These are phyloP conservation scores for Delia radicum DNA, from an alignment of 1,140 invertebrate genomes.

Conservation along the genomic window DNA sequence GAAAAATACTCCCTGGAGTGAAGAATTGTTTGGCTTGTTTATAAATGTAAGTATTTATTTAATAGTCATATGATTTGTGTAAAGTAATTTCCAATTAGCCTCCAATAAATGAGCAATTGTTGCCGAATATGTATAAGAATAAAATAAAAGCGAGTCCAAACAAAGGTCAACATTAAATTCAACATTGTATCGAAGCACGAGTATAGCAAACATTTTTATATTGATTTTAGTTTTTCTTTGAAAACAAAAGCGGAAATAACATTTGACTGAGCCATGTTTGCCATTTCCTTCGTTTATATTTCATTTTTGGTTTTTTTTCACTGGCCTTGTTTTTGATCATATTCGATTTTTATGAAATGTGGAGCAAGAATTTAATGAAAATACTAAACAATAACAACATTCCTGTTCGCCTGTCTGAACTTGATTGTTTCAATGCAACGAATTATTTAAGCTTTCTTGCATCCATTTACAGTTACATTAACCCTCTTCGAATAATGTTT, in stretches of 20 bases:
- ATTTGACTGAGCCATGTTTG: neutral
- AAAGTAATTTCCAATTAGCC: slow-evolving; percentile 51
- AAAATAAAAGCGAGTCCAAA: neutral
- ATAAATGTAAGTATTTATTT: slow-evolving; percentile 26
- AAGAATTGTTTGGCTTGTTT: slow-evolving; percentile 22
- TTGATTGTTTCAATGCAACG: neutral
- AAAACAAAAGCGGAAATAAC: neutral
- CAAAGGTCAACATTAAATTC: slow-evolving; percentile 13
- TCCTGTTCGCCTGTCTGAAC: neutral
- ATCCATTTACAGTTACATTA: slow-evolving; percentile 6
- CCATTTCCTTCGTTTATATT: neutral
- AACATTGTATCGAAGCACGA: neutral
- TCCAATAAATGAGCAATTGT: slow-evolving; percentile 55
- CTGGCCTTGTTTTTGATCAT: neutral
- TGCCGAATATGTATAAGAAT: neutral
- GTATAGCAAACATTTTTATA: neutral
- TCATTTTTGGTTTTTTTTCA: neutral
- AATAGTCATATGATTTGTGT: slow-evolving; percentile 11
- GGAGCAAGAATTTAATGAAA: neutral
- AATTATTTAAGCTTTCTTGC: slow-evolving; percentile 3
- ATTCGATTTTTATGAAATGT: neutral
- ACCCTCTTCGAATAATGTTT: neutral
- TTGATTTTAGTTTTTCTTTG: neutral
- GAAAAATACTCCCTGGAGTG: slow-evolving; percentile 40
- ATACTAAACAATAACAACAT: neutral